A percentile compares a stretch with the other conserved stretches of the same genome.
Conservation (phyloP, 2,113 vertebrate species). For the Gasterosteus aculeatus region DNA sequence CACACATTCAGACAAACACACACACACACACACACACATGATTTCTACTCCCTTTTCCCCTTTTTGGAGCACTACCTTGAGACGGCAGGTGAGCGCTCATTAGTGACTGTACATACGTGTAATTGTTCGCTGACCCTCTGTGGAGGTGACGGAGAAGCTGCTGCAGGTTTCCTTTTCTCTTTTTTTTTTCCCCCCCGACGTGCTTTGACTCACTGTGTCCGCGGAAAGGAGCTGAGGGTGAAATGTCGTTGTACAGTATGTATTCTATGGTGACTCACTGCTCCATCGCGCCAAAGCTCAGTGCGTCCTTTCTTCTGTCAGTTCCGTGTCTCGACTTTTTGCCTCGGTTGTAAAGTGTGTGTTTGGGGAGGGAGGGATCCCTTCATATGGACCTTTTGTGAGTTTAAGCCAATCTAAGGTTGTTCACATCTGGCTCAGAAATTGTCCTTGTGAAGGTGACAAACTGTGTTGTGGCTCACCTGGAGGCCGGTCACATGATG, state of each 20-base stretch:
- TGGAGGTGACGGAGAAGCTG: constrained; percentile 16
- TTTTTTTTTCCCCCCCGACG: neutral
- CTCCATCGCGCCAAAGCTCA: neutral
- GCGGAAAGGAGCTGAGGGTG: constrained; percentile 14
- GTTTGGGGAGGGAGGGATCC: neutral
- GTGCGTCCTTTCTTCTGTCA: constrained; percentile 17
- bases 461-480: too few species aligned
- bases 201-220: constrained; percentile 7
- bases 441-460: too few species aligned
- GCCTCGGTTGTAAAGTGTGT: constrained; percentile 43
- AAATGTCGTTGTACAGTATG: constrained; percentile 22
- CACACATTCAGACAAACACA: constrained; percentile 55
- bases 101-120: constrained; percentile 51
- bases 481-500: too few species aligned
- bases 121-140: constrained; percentile 17
- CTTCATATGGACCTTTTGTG: constrained; percentile 1
- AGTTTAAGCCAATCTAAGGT: too few species aligned
- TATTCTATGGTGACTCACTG: constrained; percentile 3
- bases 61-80: neutral
- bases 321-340: constrained; percentile 36
- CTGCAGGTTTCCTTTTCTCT: constrained; percentile 10
- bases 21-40: constrained; percentile 13
- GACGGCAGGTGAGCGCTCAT: constrained; percentile 8
- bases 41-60: neutral
- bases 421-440: too few species aligned